These are phyloP conservation scores for Numenius arquata DNA, from an alignment of 2,113 vertebrate species.

Conservation along the genomic window DNA sequence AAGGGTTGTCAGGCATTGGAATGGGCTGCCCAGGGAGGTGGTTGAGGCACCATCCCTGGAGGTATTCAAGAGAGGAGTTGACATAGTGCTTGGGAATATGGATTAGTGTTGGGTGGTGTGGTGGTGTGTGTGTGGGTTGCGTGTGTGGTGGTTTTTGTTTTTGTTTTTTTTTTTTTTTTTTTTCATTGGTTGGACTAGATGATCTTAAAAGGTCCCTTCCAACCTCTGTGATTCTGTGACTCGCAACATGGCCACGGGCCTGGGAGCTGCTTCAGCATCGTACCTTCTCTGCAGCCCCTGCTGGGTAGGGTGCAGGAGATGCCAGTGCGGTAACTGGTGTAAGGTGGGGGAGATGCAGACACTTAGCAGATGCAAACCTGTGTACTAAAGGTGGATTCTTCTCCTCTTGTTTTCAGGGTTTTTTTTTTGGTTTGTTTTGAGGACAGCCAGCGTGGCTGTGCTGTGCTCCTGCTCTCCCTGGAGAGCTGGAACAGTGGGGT, in stretches of 20 bases:
- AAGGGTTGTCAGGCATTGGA: too few relatives aligned
- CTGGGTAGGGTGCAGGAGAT: background rate
- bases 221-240: too few relatives aligned
- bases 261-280: background rate
- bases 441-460: rapidly evolving
- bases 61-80: too few relatives aligned
- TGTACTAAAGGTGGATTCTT: background rate
- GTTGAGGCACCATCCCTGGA: too few relatives aligned
- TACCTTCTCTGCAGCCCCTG: rapidly evolving
- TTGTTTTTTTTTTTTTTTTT: too few relatives aligned
- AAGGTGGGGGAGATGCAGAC: background rate
- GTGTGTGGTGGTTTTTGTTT: too few relatives aligned
- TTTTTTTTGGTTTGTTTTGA: background rate
- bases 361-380: background rate
- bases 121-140: too few relatives aligned
- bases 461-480: background rate
- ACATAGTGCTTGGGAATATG: too few relatives aligned
- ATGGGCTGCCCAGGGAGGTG: too few relatives aligned
- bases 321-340: rapidly evolving
- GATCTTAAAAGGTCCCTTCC: too few relatives aligned
- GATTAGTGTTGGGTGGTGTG: too few relatives aligned
- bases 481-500: background rate
- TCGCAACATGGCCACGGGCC: background rate
- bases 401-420: background rate
- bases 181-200: too few relatives aligned